Evolutionary conservation across 2,797 vertebrate genomes (phyloP).

Genomic region (Phrynocephalus guinanensis): DNA sequence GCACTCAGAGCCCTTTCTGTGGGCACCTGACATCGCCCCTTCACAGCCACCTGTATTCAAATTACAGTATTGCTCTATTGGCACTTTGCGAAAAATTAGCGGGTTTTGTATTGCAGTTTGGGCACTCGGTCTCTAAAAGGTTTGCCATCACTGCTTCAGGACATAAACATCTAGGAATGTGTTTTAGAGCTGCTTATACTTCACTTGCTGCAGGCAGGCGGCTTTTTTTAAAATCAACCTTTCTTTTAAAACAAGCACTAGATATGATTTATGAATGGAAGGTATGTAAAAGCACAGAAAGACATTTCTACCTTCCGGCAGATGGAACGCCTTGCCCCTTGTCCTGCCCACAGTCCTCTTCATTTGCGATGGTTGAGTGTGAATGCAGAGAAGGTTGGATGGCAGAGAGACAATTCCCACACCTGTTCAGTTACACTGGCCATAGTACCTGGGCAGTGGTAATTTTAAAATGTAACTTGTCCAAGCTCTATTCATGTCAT

Average conservation of each 20-base stretch:
- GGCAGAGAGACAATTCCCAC: background rate
- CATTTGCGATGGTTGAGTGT: no score
- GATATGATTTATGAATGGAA: slow-evolving; percentile 1
- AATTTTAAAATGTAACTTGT: background rate
- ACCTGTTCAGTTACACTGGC: no score
- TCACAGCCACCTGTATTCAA: no score
- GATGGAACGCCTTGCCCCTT: background rate
- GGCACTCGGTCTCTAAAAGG: no score
- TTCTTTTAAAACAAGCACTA: background rate
- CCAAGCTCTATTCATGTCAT: background rate
- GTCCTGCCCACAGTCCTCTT: background rate
- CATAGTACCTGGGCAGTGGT: background rate
- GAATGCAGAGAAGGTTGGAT: no score
- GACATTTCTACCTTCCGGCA: background rate
- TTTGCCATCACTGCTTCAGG: background rate
- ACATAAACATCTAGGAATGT: no score
- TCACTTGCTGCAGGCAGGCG: background rate
- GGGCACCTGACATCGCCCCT: no score
- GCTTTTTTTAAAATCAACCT: background rate
- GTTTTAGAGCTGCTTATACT: background rate
- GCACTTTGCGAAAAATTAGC: no score
- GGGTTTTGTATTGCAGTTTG: no score
- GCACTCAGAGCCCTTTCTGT: no score
- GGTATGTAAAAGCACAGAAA: background rate
- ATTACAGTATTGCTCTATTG: no score